These are phyloP conservation scores for Spondyliosoma cantharus DNA, from an alignment of 2,797 vertebrate genomes.

Conservation along the genomic window DNA sequence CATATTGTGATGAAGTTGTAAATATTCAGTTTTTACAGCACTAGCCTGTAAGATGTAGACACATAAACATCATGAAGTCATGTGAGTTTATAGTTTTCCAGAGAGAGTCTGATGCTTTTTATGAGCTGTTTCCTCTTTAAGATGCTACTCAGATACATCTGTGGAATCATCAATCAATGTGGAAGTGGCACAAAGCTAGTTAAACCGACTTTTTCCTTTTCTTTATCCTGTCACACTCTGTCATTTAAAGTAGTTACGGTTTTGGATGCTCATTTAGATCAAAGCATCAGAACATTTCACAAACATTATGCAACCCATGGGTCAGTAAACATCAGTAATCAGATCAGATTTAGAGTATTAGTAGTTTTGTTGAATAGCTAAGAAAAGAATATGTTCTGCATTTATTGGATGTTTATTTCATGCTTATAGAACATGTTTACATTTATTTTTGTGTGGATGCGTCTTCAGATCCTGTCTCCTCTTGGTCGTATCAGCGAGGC, in stretches of 20 bases:
- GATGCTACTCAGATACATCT: neutral
- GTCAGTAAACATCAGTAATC: neutral
- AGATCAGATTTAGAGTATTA: neutral
- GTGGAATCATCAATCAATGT: neutral
- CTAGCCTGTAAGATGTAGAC: neutral
- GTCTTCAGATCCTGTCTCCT: constrained; percentile 92
- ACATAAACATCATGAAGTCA: neutral
- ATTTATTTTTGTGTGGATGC: constrained; percentile 13
- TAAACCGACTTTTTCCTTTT: neutral
- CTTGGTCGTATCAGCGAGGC: constrained; percentile 96
- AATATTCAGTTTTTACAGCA: too few species aligned
- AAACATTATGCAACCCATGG: neutral
- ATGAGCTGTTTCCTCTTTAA: constrained; percentile 21
- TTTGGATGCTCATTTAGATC: neutral
- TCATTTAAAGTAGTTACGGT: neutral
- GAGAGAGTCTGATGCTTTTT: neutral
- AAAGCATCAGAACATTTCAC: neutral
- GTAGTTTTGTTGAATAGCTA: neutral
- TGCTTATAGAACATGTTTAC: neutral
- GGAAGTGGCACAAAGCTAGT: neutral
- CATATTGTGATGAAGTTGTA: too few species aligned
- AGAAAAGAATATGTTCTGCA: too few species aligned
- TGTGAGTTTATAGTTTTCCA: neutral
- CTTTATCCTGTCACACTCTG: neutral
- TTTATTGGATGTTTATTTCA: neutral